Base-by-base conservation (phyloP, 1,140 invertebrate species). In the Oedothorax gibbosus region DNA sequence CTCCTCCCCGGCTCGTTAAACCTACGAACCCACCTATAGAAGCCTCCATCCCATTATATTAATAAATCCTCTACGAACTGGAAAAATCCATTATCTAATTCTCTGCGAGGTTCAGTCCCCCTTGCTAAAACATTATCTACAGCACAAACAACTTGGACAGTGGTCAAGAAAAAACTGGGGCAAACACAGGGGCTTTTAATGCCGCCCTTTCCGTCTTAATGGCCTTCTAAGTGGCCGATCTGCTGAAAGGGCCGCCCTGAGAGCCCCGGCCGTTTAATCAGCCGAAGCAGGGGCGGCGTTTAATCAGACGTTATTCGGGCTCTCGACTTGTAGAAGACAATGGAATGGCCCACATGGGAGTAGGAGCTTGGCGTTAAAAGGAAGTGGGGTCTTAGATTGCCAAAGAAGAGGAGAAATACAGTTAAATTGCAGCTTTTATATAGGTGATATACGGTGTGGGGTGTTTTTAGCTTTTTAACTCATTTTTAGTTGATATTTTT, bases 141-240 rank as follows among this genome's bases (percentile, higher is more conserved):
- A 75, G 54, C 72, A 50, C 57, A 62, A 62, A 62, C 57, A 62
- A 62, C 18, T 21, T 18, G 72, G 72, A 75, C 72, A 57, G 72
- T 56, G 54, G 72, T 60, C 72, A 75, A 50, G 54, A n/a, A 21
- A 66, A 66, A 12, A 66, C n/a, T 14, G 21, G 21, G 60, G 35
- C 15, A 75, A 57, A 75, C 56, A 60, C 10, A 11, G 18, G 72
- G 72, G 72, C 72, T 56, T 60, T 75, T 75, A 75, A 75, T 75
- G 56, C 72, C 54, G 6, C 21, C 53, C 21, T 20, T 20, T 53
- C 69, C 51, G 69, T 54, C 69, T 73, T 15, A 75, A 75, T 75
- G 72, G 72, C 49, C 18, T 60, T 75, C 72, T 75, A 75, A 75
- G 72, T 75, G 72, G 53, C 49, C 72, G 56, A 75, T 75, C 72